phyloP scores from a whole-genome alignment of 2,888 invertebrate genomes.

The Catonia carolina region DNA sequence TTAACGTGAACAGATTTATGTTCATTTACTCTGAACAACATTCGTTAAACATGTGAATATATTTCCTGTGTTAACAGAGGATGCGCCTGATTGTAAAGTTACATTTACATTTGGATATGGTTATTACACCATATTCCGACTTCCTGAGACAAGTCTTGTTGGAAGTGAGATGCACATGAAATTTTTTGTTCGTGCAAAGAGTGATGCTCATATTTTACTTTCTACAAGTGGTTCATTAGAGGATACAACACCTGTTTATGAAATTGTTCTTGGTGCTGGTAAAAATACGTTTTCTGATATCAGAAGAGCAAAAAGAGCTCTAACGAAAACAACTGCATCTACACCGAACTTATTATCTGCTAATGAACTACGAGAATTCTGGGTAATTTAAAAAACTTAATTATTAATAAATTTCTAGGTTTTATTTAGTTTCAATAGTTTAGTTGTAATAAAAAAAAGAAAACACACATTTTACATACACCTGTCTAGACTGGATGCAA shows the following conservation, averaged over 20 bases:
- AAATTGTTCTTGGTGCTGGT: slow-evolving; percentile 64
- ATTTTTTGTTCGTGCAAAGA: slow-evolving; percentile 57
- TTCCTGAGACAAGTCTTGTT: background rate
- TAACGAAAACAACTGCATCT: slow-evolving; percentile 51
- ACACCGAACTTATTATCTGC: slow-evolving; percentile 53
- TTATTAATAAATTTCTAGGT: too few species aligned
- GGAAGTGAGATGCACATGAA: slow-evolving; percentile 50
- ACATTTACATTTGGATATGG: background rate
- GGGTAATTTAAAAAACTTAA: too few species aligned
- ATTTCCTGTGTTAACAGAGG: too few species aligned
- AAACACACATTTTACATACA: too few species aligned
- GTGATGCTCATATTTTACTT: slow-evolving; percentile 63
- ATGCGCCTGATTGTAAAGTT: too few species aligned
- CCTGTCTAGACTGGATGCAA: too few species aligned
- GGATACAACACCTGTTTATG: slow-evolving; percentile 54
- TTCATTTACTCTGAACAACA: too few species aligned
- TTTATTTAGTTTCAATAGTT: too few species aligned
- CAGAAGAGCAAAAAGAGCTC: slow-evolving; percentile 47
- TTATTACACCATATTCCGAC: background rate
- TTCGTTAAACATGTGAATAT: too few species aligned
- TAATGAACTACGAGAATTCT: slow-evolving; percentile 47
- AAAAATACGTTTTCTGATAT: slow-evolving; percentile 63
- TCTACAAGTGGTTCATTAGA: slow-evolving; percentile 44
- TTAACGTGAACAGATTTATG: too few species aligned
- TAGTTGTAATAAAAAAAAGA: too few species aligned